Evolutionary conservation across 2,797 vertebrate genomes (phyloP), one percentile per base, ranked within the genome.

Genomic region (Oreochromis grahami): DNA sequence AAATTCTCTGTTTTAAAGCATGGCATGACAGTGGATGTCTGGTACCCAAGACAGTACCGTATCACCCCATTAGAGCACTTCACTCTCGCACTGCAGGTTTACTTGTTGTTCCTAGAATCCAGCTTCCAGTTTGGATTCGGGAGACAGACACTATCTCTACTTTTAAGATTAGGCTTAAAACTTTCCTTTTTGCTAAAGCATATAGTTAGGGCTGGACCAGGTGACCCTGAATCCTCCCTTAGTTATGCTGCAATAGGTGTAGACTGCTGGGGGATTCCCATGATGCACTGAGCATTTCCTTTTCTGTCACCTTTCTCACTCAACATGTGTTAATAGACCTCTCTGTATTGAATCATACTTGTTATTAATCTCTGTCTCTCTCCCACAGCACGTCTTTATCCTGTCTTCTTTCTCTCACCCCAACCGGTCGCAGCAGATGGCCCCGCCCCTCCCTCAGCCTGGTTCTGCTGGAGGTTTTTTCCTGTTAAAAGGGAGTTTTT

Each of bases 291-390:
- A 58, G 8, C 8, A 19, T 58, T 58, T 58, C 2, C 55, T 58
- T 32, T 58, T 32, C 29, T 10, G 55, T 58, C 14, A 58, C 1
- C 3, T 58, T 58, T 58, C 26, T 58, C 14, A 32, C 55, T 53
- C 52, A 53, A 13, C 12, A 53, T 24, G 52, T 53, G 4, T 53
- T 24, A 53, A 53, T 1, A 53, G 21, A 24, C 21, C 21, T 53
- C 21, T 53, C 52, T 53, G 52, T 1, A 53, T 7, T 53, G 21
- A 53, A 24, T 53, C 21, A 53, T 24, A 24, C 2, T 2, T 53
- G 0, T 53, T 53, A 52, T 21, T 21, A 52, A 52, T 0, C n/a
- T 21, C 51, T 26, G 1, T 26, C 51, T 21, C 51, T 21, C 2
- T 52, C 21, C 51, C 51, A 52, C 51, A 21, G n/a, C 51, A 52